phyloP scores from a whole-genome alignment of 2,113 vertebrate species.

The mouse (Mus musculus) region DNA sequence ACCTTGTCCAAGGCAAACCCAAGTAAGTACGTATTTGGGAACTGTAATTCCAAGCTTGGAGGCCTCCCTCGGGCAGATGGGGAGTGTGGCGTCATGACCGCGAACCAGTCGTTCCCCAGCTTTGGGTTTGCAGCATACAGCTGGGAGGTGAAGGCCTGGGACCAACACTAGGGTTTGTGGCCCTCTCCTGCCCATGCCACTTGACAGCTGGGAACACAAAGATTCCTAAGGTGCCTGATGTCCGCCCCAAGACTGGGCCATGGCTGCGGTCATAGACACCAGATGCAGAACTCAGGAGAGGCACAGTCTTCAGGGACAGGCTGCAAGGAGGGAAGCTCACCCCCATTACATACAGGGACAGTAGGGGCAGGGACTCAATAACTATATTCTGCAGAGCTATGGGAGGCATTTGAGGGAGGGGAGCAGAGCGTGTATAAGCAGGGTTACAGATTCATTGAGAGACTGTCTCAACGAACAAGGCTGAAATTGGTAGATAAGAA shows the following conservation, averaged over 20 bases:
- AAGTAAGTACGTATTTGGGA: constrained; percentile 69
- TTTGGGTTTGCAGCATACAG: not conserved
- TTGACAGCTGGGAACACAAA: not conserved
- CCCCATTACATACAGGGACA: accelerated
- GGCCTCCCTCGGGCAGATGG: not conserved
- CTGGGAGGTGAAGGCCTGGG: not conserved
- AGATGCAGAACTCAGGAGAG: accelerated
- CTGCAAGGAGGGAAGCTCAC: not conserved
- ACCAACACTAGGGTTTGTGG: not conserved
- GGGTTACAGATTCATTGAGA: not conserved
- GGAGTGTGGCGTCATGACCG: not conserved
- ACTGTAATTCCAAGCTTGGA: constrained; percentile 71
- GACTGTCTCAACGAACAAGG: not conserved
- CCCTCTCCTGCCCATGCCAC: not conserved
- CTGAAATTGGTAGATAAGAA: not conserved
- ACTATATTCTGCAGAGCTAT: accelerated
- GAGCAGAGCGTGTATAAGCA: not conserved
- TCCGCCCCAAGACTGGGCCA: not conserved
- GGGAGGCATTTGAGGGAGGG: not conserved
- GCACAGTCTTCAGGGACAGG: not conserved
- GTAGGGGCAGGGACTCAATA: accelerated
- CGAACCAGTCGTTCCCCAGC: not conserved
- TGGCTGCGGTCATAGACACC: accelerated
- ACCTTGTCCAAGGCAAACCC: constrained; percentile 65
- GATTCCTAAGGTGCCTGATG: not conserved